phyloP scores from a whole-genome alignment of 2,888 invertebrate genomes.

The Rhingia rostrata region DNA sequence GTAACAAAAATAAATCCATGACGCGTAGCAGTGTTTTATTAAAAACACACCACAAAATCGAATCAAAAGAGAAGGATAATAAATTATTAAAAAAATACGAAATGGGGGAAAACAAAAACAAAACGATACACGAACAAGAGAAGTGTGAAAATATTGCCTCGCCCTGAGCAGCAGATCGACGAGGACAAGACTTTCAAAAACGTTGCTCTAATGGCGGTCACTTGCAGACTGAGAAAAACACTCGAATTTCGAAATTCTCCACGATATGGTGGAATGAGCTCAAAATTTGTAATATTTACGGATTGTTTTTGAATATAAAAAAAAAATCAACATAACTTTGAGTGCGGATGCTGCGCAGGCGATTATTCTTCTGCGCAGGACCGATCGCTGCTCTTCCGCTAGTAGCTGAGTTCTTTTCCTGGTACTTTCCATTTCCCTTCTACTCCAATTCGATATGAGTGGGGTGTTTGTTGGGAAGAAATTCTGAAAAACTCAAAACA shows the following conservation, averaged over 20 bases:
- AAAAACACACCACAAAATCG: constrained; percentile 34
- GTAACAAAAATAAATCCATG: constrained; percentile 65
- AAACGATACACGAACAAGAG: constrained; percentile 1
- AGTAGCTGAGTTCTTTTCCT: constrained; percentile 52
- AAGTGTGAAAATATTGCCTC: constrained; percentile 29
- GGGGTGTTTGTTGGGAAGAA: neutral
- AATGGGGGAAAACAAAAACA: neutral
- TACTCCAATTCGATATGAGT: constrained; percentile 28
- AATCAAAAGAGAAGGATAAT: constrained; percentile 34
- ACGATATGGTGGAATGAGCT: constrained; percentile 40
- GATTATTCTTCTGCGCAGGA: constrained; percentile 43
- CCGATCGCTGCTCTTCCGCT: constrained; percentile 18
- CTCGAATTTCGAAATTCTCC: constrained; percentile 37
- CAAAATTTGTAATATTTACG: constrained; percentile 64
- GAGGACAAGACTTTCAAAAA: constrained; percentile 33
- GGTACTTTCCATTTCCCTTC: constrained; percentile 49
- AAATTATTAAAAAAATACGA: constrained; percentile 22
- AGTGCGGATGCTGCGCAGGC: constrained; percentile 44
- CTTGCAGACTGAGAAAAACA: constrained; percentile 66
- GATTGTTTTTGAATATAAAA: constrained; percentile 16
- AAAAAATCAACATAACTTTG: constrained; percentile 44
- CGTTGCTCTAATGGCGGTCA: constrained; percentile 63
- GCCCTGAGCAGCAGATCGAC: constrained; percentile 52
- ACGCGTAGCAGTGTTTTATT: constrained; percentile 54
- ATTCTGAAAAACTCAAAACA: neutral